A percentile compares a stretch with the other conserved stretches of the same genome.
Conservation (phyloP, 2,797 vertebrate genomes). For the Premnoplex brunnescens region DNA sequence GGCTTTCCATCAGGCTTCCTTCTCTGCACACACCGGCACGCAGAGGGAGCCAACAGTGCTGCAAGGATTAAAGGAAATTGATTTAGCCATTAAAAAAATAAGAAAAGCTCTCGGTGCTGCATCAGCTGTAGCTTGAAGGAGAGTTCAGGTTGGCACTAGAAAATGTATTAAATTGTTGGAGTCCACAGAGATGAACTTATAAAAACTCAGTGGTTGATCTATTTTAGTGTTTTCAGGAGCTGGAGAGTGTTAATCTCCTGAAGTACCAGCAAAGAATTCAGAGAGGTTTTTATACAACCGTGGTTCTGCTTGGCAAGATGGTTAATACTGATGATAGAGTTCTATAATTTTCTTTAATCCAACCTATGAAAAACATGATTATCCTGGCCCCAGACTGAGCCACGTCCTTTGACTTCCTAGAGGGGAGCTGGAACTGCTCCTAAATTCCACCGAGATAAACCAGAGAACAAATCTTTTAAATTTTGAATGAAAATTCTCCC, state of each 20-base stretch:
- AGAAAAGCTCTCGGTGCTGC: not conserved
- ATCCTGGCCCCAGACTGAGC: not conserved
- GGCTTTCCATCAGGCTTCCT: not conserved
- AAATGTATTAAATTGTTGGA: conserved; percentile 13
- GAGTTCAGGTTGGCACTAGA: not conserved
- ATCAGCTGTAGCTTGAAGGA: not conserved
- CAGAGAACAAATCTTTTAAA: not conserved
- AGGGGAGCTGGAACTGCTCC: not conserved
- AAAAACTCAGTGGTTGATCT: not conserved
- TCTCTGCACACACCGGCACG: not conserved
- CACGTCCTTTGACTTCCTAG: not conserved
- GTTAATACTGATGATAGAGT: not conserved
- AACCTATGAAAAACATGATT: not conserved
- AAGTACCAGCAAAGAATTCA: not conserved
- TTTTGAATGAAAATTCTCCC: not conserved
- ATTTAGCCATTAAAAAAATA: conserved; percentile 12
- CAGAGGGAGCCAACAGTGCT: not conserved
- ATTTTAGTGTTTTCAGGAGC: not conserved
- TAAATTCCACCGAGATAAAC: not conserved
- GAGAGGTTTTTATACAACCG: not conserved
- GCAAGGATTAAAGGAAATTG: conserved; percentile 18
- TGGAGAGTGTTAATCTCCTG: not conserved
- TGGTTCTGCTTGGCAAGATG: not conserved
- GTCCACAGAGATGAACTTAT: not conserved
- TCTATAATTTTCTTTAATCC: not conserved